Evolutionary conservation across 2,113 vertebrate species (phyloP).

Genomic region (Hemiprocne comata): DNA sequence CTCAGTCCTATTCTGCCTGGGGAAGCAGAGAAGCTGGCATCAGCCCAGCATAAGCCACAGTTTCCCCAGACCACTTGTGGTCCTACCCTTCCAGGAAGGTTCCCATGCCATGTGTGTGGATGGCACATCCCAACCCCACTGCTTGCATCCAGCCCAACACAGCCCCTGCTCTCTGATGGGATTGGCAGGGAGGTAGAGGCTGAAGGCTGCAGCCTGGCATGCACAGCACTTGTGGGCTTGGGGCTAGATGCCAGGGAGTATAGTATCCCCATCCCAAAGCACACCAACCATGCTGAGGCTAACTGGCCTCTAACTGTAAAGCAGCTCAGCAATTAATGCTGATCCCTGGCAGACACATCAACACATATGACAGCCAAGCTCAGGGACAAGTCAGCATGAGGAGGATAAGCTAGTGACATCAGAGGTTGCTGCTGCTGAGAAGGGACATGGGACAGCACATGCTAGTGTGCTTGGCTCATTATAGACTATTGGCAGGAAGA

Average conservation of each 20-base stretch:
- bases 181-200: not conserved
- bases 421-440: not conserved
- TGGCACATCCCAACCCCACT: no score
- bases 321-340: not conserved
- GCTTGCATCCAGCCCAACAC: not conserved
- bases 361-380: not conserved
- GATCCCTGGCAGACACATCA: not conserved
- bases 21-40: not conserved
- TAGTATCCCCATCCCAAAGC: not conserved
- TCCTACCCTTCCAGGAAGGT: not conserved
- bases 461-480: not conserved
- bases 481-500: not conserved
- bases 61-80: not conserved
- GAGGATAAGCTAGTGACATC: not conserved
- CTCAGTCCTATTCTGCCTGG: not conserved
- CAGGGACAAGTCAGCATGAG: no score
- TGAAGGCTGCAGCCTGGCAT: not conserved
- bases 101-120: not conserved
- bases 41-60: not conserved
- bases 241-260: not conserved
- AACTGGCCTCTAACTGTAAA: not conserved
- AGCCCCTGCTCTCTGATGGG: not conserved
- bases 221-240: not conserved
- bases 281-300: not conserved
- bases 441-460: not conserved